Percentiles rank a stretch among this genome's conserved stretches.
phyloP scores from a whole-genome alignment of 1,140 invertebrate species.

The Heliothis subflexa region DNA sequence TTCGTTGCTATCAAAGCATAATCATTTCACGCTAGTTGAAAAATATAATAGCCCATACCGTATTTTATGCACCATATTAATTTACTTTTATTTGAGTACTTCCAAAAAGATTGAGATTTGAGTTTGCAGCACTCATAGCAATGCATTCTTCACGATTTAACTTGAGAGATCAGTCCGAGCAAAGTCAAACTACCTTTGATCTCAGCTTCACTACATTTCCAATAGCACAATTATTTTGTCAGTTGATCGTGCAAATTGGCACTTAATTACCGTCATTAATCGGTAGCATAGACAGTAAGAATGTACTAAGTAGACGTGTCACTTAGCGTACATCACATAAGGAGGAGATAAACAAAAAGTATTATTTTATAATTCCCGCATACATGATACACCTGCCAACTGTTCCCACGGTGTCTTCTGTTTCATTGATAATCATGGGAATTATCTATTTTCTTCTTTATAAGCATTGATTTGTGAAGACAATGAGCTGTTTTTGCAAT shows the following conservation, averaged over 20 bases:
- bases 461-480: slow-evolving; percentile 39
- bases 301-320: slow-evolving; percentile 13
- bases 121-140: no score
- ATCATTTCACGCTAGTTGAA: no score
- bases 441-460: slow-evolving; percentile 55
- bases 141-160: no score
- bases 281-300: slow-evolving; percentile 16
- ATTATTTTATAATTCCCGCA: slow-evolving; percentile 53
- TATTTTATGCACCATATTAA: no score
- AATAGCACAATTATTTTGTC: slow-evolving; percentile 9
- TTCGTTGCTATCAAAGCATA: no score
- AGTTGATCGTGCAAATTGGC: slow-evolving; percentile 21
- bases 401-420: slow-evolving; percentile 63
- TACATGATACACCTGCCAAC: slow-evolving; percentile 55
- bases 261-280: slow-evolving; percentile 24
- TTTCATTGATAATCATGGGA: slow-evolving; percentile 61
- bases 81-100: no score
- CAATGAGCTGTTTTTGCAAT: slow-evolving; percentile 29
- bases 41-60: no score
- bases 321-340: slow-evolving; percentile 10
- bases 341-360: slow-evolving; percentile 19
- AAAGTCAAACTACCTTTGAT: not conserved
- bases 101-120: no score
- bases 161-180: no score
- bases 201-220: not conserved